Evolutionary conservation across 2,113 vertebrate species (phyloP).

Genomic region (Cairina moschata): DNA sequence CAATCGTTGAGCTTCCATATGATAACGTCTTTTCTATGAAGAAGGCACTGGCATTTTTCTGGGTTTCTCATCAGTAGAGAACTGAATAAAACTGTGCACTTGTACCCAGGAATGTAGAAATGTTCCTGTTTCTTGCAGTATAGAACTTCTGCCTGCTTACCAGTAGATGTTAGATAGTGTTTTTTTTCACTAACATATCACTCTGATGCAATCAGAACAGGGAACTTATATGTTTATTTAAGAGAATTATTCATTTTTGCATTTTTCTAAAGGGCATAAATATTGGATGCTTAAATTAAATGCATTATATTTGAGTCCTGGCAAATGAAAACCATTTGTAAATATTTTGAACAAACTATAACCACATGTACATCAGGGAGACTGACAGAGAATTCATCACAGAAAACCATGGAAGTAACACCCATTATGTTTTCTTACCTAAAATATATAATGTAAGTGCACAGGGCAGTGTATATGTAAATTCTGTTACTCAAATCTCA

Average conservation of each 20-base stretch:
- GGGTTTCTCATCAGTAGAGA: neutral
- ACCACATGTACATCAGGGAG: neutral
- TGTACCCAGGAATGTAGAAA: neutral
- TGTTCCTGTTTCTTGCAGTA: neutral
- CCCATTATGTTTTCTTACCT: neutral
- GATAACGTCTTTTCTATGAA: neutral
- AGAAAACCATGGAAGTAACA: neutral
- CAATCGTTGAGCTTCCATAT: neutral
- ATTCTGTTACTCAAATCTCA: constrained; percentile 75
- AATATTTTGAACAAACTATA: neutral
- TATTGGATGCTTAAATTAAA: neutral
- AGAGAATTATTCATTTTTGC: neutral
- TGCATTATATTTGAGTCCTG: neutral
- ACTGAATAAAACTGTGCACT: neutral
- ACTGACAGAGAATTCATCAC: neutral
- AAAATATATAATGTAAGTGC: neutral
- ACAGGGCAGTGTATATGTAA: constrained; percentile 63
- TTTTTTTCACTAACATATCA: neutral
- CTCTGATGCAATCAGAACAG: neutral
- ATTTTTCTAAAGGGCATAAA: neutral
- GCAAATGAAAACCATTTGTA: neutral
- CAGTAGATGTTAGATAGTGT: neutral
- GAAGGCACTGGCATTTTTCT: neutral
- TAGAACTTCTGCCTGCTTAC: neutral
- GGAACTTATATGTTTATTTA: neutral